These are phyloP conservation scores for Mobula birostris DNA, from an alignment of 2,113 vertebrate genomes.

Conservation along the genomic window DNA sequence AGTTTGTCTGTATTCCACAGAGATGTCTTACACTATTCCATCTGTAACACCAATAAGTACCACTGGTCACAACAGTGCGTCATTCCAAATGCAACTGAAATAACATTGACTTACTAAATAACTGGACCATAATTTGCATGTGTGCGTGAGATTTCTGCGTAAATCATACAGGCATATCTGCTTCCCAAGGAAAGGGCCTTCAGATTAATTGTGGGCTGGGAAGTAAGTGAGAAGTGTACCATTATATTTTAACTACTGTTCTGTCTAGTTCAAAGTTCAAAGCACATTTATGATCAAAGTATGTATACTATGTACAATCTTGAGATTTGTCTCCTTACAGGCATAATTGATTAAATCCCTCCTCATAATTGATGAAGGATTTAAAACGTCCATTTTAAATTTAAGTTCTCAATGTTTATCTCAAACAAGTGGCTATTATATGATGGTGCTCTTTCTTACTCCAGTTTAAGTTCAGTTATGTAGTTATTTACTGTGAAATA, in stretches of 20 bases:
- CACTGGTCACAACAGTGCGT: not conserved
- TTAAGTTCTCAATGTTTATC: not conserved
- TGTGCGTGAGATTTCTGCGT: not conserved
- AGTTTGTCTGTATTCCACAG: not conserved
- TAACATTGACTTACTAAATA: not conserved
- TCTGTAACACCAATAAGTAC: not conserved
- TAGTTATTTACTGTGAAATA: not conserved
- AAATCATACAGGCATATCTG: not conserved
- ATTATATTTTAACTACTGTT: not conserved
- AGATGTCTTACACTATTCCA: not conserved
- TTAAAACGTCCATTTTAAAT: not conserved
- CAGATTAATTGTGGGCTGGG: not conserved
- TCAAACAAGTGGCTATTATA: not conserved
- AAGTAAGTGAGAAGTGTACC: not conserved
- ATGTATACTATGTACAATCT: no score
- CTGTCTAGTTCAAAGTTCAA: not conserved
- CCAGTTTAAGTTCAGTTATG: not conserved
- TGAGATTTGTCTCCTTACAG: no score
- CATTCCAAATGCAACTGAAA: no score
- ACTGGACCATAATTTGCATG: not conserved
- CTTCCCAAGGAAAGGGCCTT: not conserved
- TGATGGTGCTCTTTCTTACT: not conserved
- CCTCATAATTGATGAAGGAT: not conserved
- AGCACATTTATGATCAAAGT: no score
- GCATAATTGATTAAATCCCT: no score